These are phyloP conservation scores for rat (Rattus norvegicus) DNA, from an alignment of 2,113 vertebrate genomes.

Conservation along the genomic window DNA sequence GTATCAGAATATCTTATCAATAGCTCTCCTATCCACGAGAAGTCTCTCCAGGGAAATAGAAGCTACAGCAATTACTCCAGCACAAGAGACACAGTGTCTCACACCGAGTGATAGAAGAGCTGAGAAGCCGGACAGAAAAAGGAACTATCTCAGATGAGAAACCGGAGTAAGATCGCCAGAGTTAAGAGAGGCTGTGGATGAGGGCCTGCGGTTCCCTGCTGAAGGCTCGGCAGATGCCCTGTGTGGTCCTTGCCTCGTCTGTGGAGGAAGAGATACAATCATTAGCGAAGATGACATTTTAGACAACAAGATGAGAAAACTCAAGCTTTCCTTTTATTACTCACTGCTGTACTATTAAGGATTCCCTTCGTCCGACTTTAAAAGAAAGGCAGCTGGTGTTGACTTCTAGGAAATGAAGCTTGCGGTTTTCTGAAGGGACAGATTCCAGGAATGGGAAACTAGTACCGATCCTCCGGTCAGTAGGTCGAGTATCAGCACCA, in stretches of 20 bases:
- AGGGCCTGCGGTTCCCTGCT: neutral
- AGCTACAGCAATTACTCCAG: neutral
- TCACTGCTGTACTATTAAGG: neutral
- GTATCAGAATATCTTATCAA: neutral
- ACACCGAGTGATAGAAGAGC: neutral
- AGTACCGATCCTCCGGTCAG: neutral
- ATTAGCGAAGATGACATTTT: neutral
- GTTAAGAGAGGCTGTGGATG: neutral
- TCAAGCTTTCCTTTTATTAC: neutral
- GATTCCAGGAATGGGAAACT: neutral
- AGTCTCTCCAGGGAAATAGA: neutral
- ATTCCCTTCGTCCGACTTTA: neutral
- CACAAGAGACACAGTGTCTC: neutral
- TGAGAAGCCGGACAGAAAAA: neutral
- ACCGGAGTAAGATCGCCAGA: neutral
- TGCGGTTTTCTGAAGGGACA: neutral
- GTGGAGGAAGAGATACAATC: neutral
- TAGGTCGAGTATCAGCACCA: neutral
- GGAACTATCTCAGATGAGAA: neutral
- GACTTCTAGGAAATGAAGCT: neutral
- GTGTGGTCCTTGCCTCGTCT: too few relatives aligned
- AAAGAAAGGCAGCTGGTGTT: neutral
- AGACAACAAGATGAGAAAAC: neutral
- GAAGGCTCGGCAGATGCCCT: neutral
- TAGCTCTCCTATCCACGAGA: neutral